Base-by-base conservation (phyloP, 64 coral and sea anemone genomes). In the Platygyra sinensis region DNA sequence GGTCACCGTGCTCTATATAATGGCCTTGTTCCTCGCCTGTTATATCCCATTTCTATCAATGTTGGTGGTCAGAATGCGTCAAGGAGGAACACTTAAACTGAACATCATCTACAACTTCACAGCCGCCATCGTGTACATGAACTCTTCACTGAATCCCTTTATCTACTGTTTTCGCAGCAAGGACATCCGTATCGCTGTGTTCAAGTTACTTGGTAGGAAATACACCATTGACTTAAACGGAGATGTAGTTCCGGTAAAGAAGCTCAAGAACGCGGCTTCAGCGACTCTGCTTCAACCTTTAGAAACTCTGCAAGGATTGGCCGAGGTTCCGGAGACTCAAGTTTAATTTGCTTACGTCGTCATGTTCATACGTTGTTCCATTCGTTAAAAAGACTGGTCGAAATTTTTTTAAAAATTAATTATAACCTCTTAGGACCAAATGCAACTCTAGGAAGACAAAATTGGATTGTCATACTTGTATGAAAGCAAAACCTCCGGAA, bases 141-240 rank as follows among this genome's bases (percentile, higher is more conserved):
- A 85, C 62, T 89, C 86, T 8, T 87, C 92, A 7, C 29, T 94
- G 39, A 94, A 94, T 54, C 92, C 92, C n/a, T 38, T 94, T 20
- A 24, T 94, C 18, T 94, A 94, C 30, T 94, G 92, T 33, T 67
- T 89, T 63, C 87, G 92, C 33, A 29, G 83, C 5, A 89, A 85
- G 25, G 87, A 89, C 3, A 84, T 94, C 4, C 55, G 92, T 5
- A 75, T 30, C 2, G 86, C 87, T 8, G 39, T 89, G 17, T 84
- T 59, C 10, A 94, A 65, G 46, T 80, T 88, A 38, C 30, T 94
- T 16, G 88, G 82, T 14, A 76, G 71, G 32, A 89, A 73, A 78
- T 85, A 94, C 67, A 75, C 72, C 1, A 49, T 85, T 49, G 62
- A 85, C 20, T 71, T 24, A 24, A 71, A 85, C 4, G 81, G 81